Percentiles rank a stretch among this genome's conserved stretches.
Conservation (phyloP, 1,140 invertebrate genomes). For the Rhopalosiphum maidis region DNA sequence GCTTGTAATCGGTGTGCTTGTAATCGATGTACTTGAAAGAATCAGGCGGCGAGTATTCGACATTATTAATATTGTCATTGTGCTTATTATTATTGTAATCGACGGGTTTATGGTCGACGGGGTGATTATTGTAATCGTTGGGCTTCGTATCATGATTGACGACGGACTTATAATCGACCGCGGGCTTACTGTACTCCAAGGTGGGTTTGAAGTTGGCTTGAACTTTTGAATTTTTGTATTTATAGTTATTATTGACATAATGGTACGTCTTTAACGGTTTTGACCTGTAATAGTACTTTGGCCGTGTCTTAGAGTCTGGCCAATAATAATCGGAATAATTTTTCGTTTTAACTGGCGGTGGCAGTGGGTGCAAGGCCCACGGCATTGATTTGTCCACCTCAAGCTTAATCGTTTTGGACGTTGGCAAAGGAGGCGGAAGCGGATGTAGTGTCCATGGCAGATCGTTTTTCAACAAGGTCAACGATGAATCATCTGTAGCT, state of each 20-base stretch:
- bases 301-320: neutral
- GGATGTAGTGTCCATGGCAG: slow-evolving; percentile 15
- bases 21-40: neutral
- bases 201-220: neutral
- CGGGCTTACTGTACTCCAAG: neutral
- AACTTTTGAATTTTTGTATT: neutral
- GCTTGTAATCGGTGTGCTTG: neutral
- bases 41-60: neutral
- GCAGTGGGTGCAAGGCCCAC: slow-evolving; percentile 34
- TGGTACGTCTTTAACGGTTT: neutral
- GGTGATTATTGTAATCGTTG: neutral
- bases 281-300: neutral
- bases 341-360: slow-evolving; percentile 34
- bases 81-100: neutral
- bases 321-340: slow-evolving; percentile 32
- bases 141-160: neutral
- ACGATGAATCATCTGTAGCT: neutral
- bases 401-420: neutral
- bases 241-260: neutral
- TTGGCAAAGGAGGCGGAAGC: slow-evolving; percentile 35
- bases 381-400: slow-evolving; percentile 21
- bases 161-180: neutral
- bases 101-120: neutral
- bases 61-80: neutral
- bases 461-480: slow-evolving; percentile 28